Conservation (phyloP, 1,140 invertebrate species). For the Nixonia krombeini region DNA sequence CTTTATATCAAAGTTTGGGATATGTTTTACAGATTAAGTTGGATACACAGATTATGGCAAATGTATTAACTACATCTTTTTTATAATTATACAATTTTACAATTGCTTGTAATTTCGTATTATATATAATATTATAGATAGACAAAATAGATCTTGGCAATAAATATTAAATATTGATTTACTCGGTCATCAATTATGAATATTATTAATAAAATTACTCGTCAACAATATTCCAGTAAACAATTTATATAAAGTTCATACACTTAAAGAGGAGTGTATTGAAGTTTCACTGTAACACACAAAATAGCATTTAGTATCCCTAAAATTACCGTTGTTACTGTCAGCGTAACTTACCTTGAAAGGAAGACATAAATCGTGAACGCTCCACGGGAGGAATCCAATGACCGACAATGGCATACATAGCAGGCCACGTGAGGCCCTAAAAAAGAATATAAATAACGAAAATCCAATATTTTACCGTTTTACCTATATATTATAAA, state of each 20-base stretch:
- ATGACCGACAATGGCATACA: conserved; percentile 87
- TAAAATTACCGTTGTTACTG: conserved; percentile 9
- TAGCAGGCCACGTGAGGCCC: conserved; percentile 89
- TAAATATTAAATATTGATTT: too few relatives aligned
- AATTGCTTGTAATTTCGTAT: too few relatives aligned
- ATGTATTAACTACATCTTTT: too few relatives aligned
- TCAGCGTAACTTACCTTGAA: conserved; percentile 74
- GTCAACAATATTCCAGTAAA: conserved; percentile 3
- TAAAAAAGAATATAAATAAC: conserved; percentile 63
- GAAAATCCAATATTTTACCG: background rate
- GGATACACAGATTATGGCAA: too few relatives aligned
- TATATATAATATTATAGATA: too few relatives aligned
- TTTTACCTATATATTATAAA: too few relatives aligned
- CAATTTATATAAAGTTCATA: conserved; percentile 11
- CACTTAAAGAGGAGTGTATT: conserved; percentile 47
- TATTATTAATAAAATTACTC: background rate
- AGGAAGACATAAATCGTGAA: conserved; percentile 83
- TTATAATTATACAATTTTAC: too few relatives aligned
- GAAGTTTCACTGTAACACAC: conserved; percentile 71
- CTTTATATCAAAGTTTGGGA: too few relatives aligned
- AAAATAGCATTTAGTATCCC: conserved; percentile 54
- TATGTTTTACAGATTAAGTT: too few relatives aligned
- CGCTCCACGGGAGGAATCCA: conserved; percentile 87
- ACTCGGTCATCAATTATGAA: too few relatives aligned
- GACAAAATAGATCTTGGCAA: too few relatives aligned